Evolutionary conservation across 1,140 invertebrate genomes (phyloP).

Genomic region (Lepeophtheirus salmonis): DNA sequence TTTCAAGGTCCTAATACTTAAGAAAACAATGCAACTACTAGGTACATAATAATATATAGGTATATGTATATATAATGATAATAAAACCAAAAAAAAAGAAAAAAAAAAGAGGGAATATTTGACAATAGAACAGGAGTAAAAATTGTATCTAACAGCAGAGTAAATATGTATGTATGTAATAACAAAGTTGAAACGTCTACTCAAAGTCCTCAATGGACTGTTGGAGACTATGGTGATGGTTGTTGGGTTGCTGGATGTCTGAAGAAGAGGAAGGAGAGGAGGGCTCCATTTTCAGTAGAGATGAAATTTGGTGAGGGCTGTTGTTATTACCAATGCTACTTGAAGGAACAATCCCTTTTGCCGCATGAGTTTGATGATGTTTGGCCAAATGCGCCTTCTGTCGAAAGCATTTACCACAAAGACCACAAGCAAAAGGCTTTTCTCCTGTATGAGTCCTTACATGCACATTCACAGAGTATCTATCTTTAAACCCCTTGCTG

Average conservation of each 20-base stretch:
- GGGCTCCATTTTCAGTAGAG: not conserved
- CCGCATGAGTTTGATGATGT: slow-evolving; percentile 85
- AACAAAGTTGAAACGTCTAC: not conserved
- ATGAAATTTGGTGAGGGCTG: too few species aligned
- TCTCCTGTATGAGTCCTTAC: slow-evolving; percentile 73
- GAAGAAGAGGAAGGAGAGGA: too few species aligned
- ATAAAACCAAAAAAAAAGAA: not conserved
- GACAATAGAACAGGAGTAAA: not conserved
- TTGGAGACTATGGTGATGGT: too few species aligned
- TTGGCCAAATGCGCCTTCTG: slow-evolving; percentile 94
- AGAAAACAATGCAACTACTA: not conserved
- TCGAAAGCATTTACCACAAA: slow-evolving; percentile 76
- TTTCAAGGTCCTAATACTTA: not conserved
- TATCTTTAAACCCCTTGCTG: slow-evolving; percentile 78
- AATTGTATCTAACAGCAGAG: not conserved
- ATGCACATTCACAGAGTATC: slow-evolving; percentile 79
- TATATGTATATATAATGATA: not conserved
- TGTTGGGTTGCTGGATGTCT: too few species aligned
- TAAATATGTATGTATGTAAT: too few species aligned
- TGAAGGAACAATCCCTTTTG: slow-evolving; percentile 30
- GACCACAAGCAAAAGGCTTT: slow-evolving; percentile 67
- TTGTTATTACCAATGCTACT: too few species aligned
- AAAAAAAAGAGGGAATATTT: too few species aligned
- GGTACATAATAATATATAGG: not conserved
- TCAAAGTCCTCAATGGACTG: not conserved